Conservation (phyloP, 2,888 invertebrate genomes). For the Eupithecia insigniata region DNA sequence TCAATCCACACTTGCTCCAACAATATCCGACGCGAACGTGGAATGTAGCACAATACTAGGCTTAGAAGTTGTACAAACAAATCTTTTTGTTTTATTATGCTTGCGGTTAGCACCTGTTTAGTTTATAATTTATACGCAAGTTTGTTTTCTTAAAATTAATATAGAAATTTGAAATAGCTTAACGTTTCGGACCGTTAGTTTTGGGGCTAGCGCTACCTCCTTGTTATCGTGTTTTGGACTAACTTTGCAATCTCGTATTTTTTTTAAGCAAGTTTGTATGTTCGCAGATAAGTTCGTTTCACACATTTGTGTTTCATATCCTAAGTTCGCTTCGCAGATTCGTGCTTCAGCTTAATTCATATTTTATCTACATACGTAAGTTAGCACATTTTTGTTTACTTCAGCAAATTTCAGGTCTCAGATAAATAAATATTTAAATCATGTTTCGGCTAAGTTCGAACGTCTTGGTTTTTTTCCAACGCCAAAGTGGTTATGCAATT, state of each 20-base stretch:
- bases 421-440: background rate
- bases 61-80: slow-evolving; percentile 45
- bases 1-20: slow-evolving; percentile 76
- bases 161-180: background rate
- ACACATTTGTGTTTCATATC: background rate
- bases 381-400: too few relatives aligned
- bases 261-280: too few relatives aligned
- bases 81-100: slow-evolving; percentile 35
- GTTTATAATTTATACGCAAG: background rate
- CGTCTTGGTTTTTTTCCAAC: background rate
- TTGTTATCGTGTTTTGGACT: background rate
- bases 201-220: background rate
- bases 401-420: background rate
- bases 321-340: background rate
- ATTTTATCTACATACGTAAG: too few relatives aligned
- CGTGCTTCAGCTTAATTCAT: too few relatives aligned
- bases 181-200: background rate
- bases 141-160: slow-evolving; percentile 3
- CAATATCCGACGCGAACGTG: slow-evolving; percentile 58
- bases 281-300: background rate
- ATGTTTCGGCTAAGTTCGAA: background rate
- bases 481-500: background rate
- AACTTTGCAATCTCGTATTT: background rate
- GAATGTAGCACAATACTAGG: slow-evolving; percentile 51
- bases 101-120: slow-evolving; percentile 28